Evolutionary conservation across 2,797 vertebrate genomes (phyloP).

Genomic region (Poecilia picta): DNA sequence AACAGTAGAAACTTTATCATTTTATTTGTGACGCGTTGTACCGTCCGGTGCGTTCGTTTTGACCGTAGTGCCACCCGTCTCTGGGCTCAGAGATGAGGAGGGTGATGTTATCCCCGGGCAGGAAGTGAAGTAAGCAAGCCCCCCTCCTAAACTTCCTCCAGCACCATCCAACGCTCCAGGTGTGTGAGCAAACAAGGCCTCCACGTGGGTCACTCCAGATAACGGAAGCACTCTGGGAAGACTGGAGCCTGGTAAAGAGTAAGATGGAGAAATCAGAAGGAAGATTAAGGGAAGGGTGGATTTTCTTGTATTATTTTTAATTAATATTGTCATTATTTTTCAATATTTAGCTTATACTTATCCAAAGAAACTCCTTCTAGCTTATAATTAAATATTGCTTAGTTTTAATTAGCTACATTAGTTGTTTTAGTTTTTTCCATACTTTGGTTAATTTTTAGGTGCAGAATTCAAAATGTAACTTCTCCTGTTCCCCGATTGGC

Average conservation of each 20-base stretch:
- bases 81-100: slow-evolving; percentile 86
- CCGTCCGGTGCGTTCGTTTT: slow-evolving; percentile 86
- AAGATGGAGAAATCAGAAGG: background rate
- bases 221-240: slow-evolving; percentile 83
- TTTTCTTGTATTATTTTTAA: too few species aligned
- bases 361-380: too few species aligned
- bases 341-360: too few species aligned
- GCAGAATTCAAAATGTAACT: too few species aligned
- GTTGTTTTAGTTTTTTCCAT: too few species aligned
- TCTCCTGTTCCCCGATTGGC: too few species aligned
- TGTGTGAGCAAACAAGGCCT: slow-evolving; percentile 83
- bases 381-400: too few species aligned
- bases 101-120: slow-evolving; percentile 80
- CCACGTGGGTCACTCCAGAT: slow-evolving; percentile 74
- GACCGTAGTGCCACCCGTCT: slow-evolving; percentile 89
- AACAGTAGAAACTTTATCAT: background rate
- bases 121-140: slow-evolving; percentile 82
- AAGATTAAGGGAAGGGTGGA: background rate
- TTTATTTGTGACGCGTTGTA: slow-evolving; percentile 39
- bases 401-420: too few species aligned
- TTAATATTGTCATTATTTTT: too few species aligned
- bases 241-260: slow-evolving; percentile 71
- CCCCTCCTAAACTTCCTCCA: slow-evolving; percentile 58
- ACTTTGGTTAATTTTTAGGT: too few species aligned
- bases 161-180: slow-evolving; percentile 63